phyloP scores from a whole-genome alignment of 2,113 vertebrate species.

The Procapra przewalskii region DNA sequence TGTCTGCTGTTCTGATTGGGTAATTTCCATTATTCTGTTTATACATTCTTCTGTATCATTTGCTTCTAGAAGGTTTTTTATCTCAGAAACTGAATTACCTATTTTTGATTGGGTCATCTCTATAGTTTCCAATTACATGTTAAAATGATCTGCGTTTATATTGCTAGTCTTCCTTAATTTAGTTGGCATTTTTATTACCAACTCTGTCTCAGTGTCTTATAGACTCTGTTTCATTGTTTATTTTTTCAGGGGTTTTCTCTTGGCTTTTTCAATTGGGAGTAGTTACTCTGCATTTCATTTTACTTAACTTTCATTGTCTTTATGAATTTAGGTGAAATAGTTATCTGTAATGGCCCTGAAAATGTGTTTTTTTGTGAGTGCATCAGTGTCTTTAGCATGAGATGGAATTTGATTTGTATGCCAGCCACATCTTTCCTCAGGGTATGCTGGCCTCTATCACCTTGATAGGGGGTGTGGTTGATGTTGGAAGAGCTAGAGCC shows the following conservation, averaged over 20 bases:
- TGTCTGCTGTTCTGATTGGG: background rate
- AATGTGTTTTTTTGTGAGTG: background rate
- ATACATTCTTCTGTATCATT: background rate
- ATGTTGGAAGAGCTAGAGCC: background rate
- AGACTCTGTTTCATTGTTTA: background rate
- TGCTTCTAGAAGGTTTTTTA: background rate
- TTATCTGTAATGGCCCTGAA: background rate
- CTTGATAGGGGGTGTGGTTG: background rate
- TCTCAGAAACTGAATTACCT: background rate
- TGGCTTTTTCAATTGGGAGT: background rate
- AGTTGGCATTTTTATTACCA: background rate
- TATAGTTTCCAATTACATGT: background rate
- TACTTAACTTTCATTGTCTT: background rate
- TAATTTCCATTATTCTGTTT: background rate
- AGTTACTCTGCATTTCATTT: background rate
- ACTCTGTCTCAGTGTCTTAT: background rate
- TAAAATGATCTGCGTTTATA: background rate
- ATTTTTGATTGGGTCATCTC: background rate
- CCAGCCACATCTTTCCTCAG: background rate
- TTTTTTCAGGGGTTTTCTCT: background rate
- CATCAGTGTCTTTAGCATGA: background rate
- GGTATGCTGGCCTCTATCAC: background rate
- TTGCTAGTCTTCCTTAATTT: background rate
- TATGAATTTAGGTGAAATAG: background rate
- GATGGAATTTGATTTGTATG: background rate